These are phyloP conservation scores for Forbesichthys agassizii DNA, from an alignment of 2,113 vertebrate species.

Conservation along the genomic window DNA sequence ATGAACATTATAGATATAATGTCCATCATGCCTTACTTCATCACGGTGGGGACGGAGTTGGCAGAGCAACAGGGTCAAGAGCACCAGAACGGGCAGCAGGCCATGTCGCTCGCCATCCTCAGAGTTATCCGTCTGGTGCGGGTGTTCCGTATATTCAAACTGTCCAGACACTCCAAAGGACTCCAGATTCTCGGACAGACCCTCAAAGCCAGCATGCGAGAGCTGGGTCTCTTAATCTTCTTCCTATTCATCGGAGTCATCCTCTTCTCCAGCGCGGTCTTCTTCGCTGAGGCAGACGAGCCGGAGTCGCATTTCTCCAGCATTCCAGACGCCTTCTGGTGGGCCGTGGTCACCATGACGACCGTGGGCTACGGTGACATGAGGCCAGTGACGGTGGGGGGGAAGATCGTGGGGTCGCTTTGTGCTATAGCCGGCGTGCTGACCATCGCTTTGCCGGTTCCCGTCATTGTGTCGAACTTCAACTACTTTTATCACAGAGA, in stretches of 20 bases:
- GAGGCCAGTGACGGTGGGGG: slow-evolving; percentile 91
- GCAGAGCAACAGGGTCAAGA: slow-evolving; percentile 84
- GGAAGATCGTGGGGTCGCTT: slow-evolving; percentile 94
- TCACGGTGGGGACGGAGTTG: slow-evolving; percentile 93
- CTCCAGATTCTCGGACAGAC: slow-evolving; percentile 97
- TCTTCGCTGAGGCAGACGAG: slow-evolving; percentile 91
- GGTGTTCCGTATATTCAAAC: slow-evolving; percentile 96
- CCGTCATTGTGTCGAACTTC: slow-evolving; percentile 97
- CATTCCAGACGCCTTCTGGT: slow-evolving; percentile 98
- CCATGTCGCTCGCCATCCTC: slow-evolving; percentile 96
- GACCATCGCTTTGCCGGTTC: slow-evolving; percentile 95
- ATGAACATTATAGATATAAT: slow-evolving; percentile 98
- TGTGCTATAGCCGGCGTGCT: slow-evolving; percentile 95
- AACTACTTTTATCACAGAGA: slow-evolving; percentile 98
- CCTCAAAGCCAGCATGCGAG: slow-evolving; percentile 93
- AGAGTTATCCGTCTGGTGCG: slow-evolving; percentile 92
- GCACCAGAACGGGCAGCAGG: slow-evolving; percentile 87
- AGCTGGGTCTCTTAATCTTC: slow-evolving; percentile 95
- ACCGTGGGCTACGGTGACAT: slow-evolving; percentile 97
- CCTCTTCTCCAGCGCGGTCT: slow-evolving; percentile 96
- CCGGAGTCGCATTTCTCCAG: slow-evolving; percentile 93
- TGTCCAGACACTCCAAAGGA: slow-evolving; percentile 93
- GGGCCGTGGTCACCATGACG: slow-evolving; percentile 98
- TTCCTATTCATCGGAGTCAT: slow-evolving; percentile 98
- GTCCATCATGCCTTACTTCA: slow-evolving; percentile 97